Percentiles rank a stretch among this genome's conserved stretches.
Conservation (phyloP, 2,113 vertebrate species). For the Alligator mississippiensis region DNA sequence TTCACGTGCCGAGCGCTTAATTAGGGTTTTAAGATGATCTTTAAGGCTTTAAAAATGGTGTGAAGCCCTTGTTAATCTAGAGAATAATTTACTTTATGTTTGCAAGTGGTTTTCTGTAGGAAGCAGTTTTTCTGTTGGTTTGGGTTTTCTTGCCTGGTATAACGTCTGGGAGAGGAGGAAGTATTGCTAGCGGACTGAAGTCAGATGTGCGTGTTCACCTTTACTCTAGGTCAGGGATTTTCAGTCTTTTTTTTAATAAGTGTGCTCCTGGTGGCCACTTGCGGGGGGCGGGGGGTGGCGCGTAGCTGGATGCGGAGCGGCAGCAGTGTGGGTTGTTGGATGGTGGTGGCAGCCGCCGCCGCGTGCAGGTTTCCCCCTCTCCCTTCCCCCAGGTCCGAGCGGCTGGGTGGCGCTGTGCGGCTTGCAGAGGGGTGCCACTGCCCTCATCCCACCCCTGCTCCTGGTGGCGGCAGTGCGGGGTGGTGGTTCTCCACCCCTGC, state of each 20-base stretch:
- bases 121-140: neutral
- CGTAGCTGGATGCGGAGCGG: too few relatives aligned
- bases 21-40: neutral
- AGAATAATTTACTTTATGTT: rapidly evolving
- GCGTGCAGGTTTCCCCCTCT: too few relatives aligned
- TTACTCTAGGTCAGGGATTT: rapidly evolving
- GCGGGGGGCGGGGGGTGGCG: too few relatives aligned
- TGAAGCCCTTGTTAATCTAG: neutral
- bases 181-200: rapidly evolving
- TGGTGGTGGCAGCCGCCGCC: too few relatives aligned
- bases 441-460: too few relatives aligned
- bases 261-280: neutral
- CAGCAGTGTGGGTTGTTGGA: too few relatives aligned
- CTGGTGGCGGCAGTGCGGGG: too few relatives aligned
- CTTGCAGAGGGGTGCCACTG: too few relatives aligned
- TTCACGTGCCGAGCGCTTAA: neutral
- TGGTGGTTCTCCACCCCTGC: too few relatives aligned
- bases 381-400: too few relatives aligned
- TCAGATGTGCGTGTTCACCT: rapidly evolving
- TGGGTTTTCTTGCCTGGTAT: rapidly evolving
- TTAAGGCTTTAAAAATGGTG: neutral
- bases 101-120: neutral
- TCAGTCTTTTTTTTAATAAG: neutral
- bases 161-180: neutral
- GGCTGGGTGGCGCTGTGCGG: too few relatives aligned